Conservation (phyloP, 2,113 vertebrate species). For the Phalacrocorax pelagicus region DNA sequence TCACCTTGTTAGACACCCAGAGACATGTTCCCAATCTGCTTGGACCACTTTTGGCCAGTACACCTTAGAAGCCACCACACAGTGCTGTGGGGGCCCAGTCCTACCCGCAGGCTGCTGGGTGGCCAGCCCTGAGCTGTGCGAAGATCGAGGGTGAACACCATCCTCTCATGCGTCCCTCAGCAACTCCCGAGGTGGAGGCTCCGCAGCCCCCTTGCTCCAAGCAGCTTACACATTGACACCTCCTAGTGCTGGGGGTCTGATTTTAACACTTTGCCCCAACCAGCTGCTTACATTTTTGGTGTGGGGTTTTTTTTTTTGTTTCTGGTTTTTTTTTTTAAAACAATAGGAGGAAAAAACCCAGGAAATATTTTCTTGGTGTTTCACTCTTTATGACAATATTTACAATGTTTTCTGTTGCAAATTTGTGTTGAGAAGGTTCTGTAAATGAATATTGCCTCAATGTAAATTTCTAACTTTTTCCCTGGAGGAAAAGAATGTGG, state of each 20-base stretch:
- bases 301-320: too few species aligned
- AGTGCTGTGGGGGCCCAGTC: fast-evolving
- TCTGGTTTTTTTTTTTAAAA: not conserved
- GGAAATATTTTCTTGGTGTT: not conserved
- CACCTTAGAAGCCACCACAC: not conserved
- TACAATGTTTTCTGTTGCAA: not conserved
- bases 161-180: not conserved
- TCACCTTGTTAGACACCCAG: not conserved
- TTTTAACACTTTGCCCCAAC: not conserved
- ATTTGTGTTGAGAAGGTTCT: not conserved
- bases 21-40: fast-evolving
- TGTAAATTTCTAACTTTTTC: not conserved
- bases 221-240: not conserved
- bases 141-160: not conserved
- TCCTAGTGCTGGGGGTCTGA: not conserved
- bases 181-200: fast-evolving
- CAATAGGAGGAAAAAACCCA: not conserved
- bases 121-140: not conserved
- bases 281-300: not conserved
- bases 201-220: not conserved
- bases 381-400: not conserved
- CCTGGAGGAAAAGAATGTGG: not conserved
- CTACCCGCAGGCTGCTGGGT: not conserved
- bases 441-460: not conserved
- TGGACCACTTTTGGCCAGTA: not conserved